phyloP scores from a whole-genome alignment of 2,113 vertebrate species.

The Gila orcuttii region DNA sequence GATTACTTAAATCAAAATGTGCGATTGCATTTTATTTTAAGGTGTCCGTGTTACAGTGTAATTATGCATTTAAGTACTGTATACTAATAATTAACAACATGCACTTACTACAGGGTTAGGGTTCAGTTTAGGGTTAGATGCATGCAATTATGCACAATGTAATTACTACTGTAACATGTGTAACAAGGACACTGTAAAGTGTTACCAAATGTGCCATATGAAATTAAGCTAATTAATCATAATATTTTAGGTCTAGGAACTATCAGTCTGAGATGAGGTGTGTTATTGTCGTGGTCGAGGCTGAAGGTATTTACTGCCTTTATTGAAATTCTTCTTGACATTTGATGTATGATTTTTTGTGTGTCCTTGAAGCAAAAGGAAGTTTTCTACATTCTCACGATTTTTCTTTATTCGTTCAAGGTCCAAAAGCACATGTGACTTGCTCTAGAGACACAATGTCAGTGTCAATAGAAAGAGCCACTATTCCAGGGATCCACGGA shows the following conservation, averaged over 20 bases:
- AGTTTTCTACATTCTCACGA: not conserved
- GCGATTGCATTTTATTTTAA: too few species aligned
- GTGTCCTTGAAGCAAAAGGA: not conserved
- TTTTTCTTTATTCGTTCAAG: not conserved
- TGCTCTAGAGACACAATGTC: not conserved
- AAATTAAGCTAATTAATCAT: not conserved
- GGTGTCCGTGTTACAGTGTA: too few species aligned
- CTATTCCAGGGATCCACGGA: slow-evolving; percentile 49
- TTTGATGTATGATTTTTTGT: not conserved
- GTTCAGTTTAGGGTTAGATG: too few species aligned
- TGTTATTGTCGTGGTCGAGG: slow-evolving; percentile 56
- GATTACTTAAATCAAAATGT: not conserved
- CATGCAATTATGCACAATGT: too few species aligned
- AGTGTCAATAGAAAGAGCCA: not conserved
- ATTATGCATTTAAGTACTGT: too few species aligned
- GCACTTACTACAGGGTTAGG: too few species aligned
- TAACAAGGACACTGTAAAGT: too few species aligned
- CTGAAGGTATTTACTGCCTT: not conserved
- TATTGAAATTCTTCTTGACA: not conserved
- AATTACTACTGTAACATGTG: too few species aligned
- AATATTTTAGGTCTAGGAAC: not conserved
- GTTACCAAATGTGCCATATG: not conserved
- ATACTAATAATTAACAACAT: too few species aligned
- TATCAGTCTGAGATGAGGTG: slow-evolving; percentile 68
- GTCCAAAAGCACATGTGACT: not conserved